Evolutionary conservation across 2,888 invertebrate genomes (phyloP).

Genomic region (Shargacucullia verbasci): DNA sequence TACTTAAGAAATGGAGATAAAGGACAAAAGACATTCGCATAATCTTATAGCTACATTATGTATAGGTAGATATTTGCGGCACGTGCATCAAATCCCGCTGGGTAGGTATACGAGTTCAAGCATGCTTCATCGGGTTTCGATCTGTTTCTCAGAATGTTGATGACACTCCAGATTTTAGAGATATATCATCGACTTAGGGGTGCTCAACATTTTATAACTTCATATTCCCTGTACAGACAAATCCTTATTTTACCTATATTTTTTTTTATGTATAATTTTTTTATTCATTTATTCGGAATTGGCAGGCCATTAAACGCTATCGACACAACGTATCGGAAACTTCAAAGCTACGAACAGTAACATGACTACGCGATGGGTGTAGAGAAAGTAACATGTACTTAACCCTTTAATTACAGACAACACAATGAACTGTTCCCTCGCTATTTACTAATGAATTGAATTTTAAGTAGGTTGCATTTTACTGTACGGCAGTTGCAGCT

Average conservation of each 20-base stretch:
- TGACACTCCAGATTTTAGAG: constrained; percentile 73
- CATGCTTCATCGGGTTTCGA: constrained; percentile 51
- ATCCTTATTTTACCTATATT: no score
- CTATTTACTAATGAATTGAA: constrained; percentile 1
- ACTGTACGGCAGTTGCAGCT: no score
- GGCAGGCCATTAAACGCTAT: not conserved
- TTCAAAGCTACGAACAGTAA: no score
- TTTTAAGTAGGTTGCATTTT: not conserved
- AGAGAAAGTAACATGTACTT: not conserved
- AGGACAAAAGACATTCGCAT: not conserved
- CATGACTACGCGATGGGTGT: not conserved
- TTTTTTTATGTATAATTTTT: no score
- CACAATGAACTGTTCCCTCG: not conserved
- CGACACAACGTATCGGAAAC: not conserved
- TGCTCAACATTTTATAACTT: constrained; percentile 54
- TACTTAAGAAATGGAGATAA: no score
- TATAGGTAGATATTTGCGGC: constrained; percentile 12
- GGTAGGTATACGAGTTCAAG: constrained; percentile 8
- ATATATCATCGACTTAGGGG: constrained; percentile 67
- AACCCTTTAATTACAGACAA: constrained; percentile 1
- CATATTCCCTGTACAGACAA: no score
- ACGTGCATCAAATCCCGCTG: constrained; percentile 37
- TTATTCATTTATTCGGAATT: no score
- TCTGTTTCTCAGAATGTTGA: constrained; percentile 66
- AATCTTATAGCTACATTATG: not conserved